A percentile compares a stretch with the other conserved stretches of the same genome.
These are phyloP conservation scores for Tetramorium bicarinatum DNA, from an alignment of 2,888 invertebrate genomes.

Conservation along the genomic window DNA sequence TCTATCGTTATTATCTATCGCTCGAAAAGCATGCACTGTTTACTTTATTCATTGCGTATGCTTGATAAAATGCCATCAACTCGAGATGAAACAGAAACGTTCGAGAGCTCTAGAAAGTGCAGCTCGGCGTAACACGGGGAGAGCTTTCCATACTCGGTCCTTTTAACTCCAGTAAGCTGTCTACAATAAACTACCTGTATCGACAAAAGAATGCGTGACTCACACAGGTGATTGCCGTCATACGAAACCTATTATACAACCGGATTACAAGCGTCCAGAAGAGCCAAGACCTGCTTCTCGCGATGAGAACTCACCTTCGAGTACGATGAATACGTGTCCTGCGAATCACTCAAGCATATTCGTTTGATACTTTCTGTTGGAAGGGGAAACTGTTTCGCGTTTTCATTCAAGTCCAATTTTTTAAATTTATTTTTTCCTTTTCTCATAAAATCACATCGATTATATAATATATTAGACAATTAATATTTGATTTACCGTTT, in stretches of 20 bases:
- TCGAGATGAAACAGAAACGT: slow-evolving; percentile 31
- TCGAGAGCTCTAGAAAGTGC: slow-evolving; percentile 50
- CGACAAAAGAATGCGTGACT: slow-evolving; percentile 51
- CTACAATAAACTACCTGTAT: slow-evolving; percentile 36
- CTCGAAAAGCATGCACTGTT: neutral
- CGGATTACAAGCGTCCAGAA: slow-evolving; percentile 38
- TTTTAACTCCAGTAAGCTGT: slow-evolving; percentile 42
- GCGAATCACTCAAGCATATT: slow-evolving; percentile 20
- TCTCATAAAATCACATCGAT: neutral
- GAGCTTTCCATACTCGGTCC: slow-evolving; percentile 41
- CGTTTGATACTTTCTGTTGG: neutral
- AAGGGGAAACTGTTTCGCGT: neutral
- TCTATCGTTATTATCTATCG: slow-evolving; percentile 14
- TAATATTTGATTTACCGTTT: neutral
- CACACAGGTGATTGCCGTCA: slow-evolving; percentile 47
- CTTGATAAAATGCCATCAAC: slow-evolving; percentile 45
- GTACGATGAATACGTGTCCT: neutral
- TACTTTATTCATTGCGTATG: slow-evolving; percentile 4
- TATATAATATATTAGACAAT: neutral
- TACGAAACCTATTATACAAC: slow-evolving; percentile 53
- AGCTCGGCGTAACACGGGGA: slow-evolving; percentile 23
- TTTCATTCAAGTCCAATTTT: neutral
- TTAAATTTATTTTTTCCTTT: neutral
- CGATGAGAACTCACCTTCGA: slow-evolving; percentile 44
- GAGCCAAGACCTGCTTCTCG: slow-evolving; percentile 42